A percentile compares a stretch with the other conserved stretches of the same genome.
Conservation (phyloP, 1,140 invertebrate genomes). For the Globodera rostochiensis region DNA sequence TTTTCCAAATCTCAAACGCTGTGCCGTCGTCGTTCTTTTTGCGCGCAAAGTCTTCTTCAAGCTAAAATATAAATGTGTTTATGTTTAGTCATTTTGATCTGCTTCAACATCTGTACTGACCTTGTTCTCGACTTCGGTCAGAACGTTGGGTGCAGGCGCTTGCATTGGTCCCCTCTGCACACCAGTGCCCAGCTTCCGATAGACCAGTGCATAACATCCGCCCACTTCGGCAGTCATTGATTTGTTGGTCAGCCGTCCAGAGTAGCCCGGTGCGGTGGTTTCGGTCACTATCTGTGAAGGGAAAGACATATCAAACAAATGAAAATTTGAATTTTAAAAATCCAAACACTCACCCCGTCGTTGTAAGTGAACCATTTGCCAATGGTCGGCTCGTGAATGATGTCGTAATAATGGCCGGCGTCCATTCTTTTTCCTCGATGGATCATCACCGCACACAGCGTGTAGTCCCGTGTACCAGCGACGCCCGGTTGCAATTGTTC, state of each 20-base stretch:
- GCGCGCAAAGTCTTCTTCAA: conserved; percentile 29
- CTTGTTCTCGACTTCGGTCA: conserved; percentile 34
- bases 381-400: conserved; percentile 55
- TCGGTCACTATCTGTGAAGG: conserved; percentile 40
- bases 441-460: conserved; percentile 63
- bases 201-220: conserved; percentile 51
- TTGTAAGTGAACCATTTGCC: conserved; percentile 63
- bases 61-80: conserved; percentile 28
- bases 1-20: conserved; percentile 39
- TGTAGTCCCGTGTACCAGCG: conserved; percentile 42
- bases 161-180: conserved; percentile 13
- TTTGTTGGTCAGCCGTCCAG: conserved; percentile 27
- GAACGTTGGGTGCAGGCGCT: conserved; percentile 30
- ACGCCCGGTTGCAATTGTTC: conserved; percentile 15
- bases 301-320: not conserved
- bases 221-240: conserved; percentile 50
- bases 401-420: conserved; percentile 62
- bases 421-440: conserved; percentile 56
- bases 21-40: conserved; percentile 42
- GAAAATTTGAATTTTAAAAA: conserved; percentile 4
- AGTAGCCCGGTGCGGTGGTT: conserved; percentile 39
- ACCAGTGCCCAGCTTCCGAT: not conserved
- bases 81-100: not conserved
- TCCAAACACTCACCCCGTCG: conserved; percentile 46
- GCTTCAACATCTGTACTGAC: not conserved